Percentiles rank a stretch among this genome's conserved stretches.
Evolutionary conservation across 2,113 vertebrate species (phyloP).

Genomic region (Elgaria multicarinata): DNA sequence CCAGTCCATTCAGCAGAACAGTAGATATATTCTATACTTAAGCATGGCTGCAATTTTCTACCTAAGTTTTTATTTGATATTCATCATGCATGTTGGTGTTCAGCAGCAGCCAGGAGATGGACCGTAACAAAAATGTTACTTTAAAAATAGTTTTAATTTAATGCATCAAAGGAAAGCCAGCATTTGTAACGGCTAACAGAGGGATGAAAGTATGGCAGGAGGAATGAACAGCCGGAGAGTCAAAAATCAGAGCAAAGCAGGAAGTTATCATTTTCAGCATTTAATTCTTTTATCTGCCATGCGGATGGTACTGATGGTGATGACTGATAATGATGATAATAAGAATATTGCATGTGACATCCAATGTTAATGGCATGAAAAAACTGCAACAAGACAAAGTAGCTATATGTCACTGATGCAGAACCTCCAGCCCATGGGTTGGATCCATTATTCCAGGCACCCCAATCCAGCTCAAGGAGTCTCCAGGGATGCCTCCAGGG

Average conservation of each 20-base stretch:
- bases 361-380: neutral
- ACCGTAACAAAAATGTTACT: conserved; percentile 47
- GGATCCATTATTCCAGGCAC: no score
- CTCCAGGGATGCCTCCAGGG: no score
- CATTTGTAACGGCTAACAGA: conserved; percentile 46
- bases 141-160: conserved; percentile 41
- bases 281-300: conserved; percentile 36
- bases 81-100: neutral
- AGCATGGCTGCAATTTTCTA: neutral
- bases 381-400: neutral
- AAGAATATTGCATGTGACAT: neutral
- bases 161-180: conserved; percentile 47
- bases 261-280: neutral
- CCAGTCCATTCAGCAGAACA: accelerated
- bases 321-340: neutral
- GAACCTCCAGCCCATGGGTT: no score
- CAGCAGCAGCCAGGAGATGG: conserved; percentile 2
- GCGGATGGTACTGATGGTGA: neutral
- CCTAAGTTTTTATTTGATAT: neutral
- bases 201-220: conserved; percentile 45
- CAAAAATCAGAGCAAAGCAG: conserved; percentile 31
- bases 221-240: neutral
- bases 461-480: no score
- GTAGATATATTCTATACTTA: conserved; percentile 16
- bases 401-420: no score